Evolutionary conservation across 2,888 invertebrate species (phyloP).

Genomic region (Asteroscopus sphinx): DNA sequence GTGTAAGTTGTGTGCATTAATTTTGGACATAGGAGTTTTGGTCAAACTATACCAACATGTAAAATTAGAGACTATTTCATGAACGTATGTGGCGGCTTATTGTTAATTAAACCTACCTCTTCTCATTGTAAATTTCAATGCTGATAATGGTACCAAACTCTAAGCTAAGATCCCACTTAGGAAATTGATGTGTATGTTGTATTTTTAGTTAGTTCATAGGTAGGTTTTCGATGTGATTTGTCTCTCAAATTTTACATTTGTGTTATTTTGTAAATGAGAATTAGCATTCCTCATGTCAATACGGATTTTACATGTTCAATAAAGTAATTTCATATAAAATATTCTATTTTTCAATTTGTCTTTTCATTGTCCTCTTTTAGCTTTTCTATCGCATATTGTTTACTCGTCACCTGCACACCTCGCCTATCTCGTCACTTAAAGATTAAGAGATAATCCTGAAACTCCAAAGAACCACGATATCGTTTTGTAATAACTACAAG

Average conservation of each 20-base stretch:
- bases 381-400: too few relatives aligned
- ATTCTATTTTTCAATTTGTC: constrained; percentile 73
- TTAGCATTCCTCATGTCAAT: constrained; percentile 90
- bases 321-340: constrained; percentile 89
- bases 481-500: too few relatives aligned
- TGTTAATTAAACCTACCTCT: constrained; percentile 88
- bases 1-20: constrained; percentile 71
- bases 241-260: constrained; percentile 90
- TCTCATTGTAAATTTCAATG: constrained; percentile 88
- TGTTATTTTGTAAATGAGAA: constrained; percentile 90
- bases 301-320: constrained; percentile 90
- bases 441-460: too few relatives aligned
- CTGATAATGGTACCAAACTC: constrained; percentile 87
- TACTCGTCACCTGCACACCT: too few relatives aligned
- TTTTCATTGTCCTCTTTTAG: constrained; percentile 57
- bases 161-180: constrained; percentile 81
- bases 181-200: constrained; percentile 89
- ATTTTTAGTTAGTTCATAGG: constrained; percentile 89
- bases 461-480: too few relatives aligned
- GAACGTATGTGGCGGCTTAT: constrained; percentile 78
- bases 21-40: constrained; percentile 82
- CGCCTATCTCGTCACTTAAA: too few relatives aligned
- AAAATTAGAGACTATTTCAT: constrained; percentile 87
- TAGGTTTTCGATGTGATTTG: constrained; percentile 90
- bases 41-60: constrained; percentile 82